Base-by-base conservation (phyloP, 2,797 vertebrate genomes). In the Poeciliopsis infans region DNA sequence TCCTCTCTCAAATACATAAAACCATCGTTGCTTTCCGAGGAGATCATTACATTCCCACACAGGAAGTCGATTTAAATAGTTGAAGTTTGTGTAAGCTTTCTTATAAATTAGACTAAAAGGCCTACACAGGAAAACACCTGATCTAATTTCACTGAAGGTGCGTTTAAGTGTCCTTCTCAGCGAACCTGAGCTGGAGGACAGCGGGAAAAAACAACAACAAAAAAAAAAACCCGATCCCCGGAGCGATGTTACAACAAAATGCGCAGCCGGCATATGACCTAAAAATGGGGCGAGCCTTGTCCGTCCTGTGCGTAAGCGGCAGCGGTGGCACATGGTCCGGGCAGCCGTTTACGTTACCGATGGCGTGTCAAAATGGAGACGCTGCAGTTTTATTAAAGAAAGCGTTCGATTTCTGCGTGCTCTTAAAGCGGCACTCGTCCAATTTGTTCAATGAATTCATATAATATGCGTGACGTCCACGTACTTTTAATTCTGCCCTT, bases 171-270 rank as follows among this genome's bases (percentile, higher is more conserved):
- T 78, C 73, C 64, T 78, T 20, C 46, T 78, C 55, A 5, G 80
- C 57, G 78, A 85, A 85, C 75, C 82, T 61, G 84, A 87, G 85
- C 74, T 73, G 41, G 77, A 75, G 64, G 79, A 80, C 74, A 76
- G 78, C 81, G 69, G 47, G 59, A 47, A 78, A 76, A 7, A 41
- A 41, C 8, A 39, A 39, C 6, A 6, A 39, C 3, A 33, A 2
- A 33, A 39, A 77, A 78, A 78, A 76, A 77, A 78, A 84, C 76
- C 90, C 77, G 71, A 81, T 79, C 85, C 91, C 86, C 68, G 72
- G 87, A 86, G 91, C 82, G 18, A 8, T 20, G 87, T 93, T 91
- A 93, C 93, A 88, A 92, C 89, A 90, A 64, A 91, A 82, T 84
- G 64, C 79, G 73, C 75, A 71, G 20, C 77, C 66, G 61, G 83